Evolutionary conservation across 2,888 invertebrate species (phyloP).

Genomic region (Pyrochroa serraticornis): DNA sequence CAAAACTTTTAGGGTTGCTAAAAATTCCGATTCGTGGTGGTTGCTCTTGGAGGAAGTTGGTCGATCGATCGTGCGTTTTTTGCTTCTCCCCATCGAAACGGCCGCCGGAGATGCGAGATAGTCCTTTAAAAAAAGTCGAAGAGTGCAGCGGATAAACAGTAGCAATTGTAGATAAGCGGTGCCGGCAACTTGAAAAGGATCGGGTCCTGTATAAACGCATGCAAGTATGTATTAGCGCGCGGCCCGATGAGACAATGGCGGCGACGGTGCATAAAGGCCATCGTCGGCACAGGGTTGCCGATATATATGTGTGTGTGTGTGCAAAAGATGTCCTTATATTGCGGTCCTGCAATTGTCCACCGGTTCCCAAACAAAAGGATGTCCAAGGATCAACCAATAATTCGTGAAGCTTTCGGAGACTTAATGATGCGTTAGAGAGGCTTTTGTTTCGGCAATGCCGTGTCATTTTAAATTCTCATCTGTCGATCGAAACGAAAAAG

Average conservation of each 20-base stretch:
- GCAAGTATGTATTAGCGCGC: constrained; percentile 46
- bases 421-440: constrained; percentile 28
- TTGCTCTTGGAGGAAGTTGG: no score
- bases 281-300: constrained; percentile 14
- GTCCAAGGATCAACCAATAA: constrained; percentile 33
- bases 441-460: constrained; percentile 24
- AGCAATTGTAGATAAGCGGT: constrained; percentile 53
- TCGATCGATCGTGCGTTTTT: no score
- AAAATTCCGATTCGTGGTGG: no score
- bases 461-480: constrained; percentile 8
- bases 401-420: constrained; percentile 28
- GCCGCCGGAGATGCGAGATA: constrained; percentile 13
- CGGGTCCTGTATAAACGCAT: constrained; percentile 46
- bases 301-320: not conserved
- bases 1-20: no score
- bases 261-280: constrained; percentile 21
- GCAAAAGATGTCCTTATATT: constrained; percentile 37
- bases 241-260: constrained; percentile 40
- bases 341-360: constrained; percentile 33
- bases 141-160: constrained; percentile 45
- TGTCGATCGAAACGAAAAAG: constrained; percentile 1
- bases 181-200: constrained; percentile 47
- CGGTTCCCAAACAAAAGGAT: constrained; percentile 35
- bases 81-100: not conserved
- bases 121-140: constrained; percentile 35